phyloP scores from a whole-genome alignment of 2,113 vertebrate species.

The Gopherus evgoodei region DNA sequence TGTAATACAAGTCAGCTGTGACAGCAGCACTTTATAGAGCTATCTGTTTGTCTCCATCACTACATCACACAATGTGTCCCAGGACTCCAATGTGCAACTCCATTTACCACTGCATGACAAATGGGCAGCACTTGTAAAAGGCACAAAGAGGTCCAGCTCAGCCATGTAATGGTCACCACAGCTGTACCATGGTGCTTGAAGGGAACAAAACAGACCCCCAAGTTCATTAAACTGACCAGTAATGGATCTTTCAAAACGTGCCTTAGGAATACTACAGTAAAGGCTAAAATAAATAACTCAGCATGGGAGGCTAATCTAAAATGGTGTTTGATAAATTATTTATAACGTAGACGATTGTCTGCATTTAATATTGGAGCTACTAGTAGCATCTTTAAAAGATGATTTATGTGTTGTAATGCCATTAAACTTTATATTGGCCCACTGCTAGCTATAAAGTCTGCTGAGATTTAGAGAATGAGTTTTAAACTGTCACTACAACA shows the following conservation, averaged over 20 bases:
- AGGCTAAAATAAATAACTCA: constrained; percentile 94
- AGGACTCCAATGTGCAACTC: constrained; percentile 88
- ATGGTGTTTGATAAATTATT: constrained; percentile 98
- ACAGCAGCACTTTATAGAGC: constrained; percentile 84
- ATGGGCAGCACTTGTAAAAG: constrained; percentile 88
- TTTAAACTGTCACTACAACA: constrained; percentile 94
- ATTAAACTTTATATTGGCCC: constrained; percentile 96
- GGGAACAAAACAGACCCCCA: constrained; percentile 80
- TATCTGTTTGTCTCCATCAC: constrained; percentile 85
- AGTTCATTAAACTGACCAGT: constrained; percentile 95
- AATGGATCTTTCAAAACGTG: constrained; percentile 88
- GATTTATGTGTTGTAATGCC: constrained; percentile 97
- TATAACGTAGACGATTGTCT: constrained; percentile 94
- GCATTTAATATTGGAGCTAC: constrained; percentile 97
- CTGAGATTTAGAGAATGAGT: constrained; percentile 94
- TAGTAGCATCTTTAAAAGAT: constrained; percentile 97
- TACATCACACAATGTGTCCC: constrained; percentile 81
- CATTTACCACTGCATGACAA: constrained; percentile 92
- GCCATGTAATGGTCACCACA: constrained; percentile 91
- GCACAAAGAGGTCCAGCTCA: constrained; percentile 78
- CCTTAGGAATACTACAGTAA: constrained; percentile 90
- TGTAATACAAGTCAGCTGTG: constrained; percentile 68
- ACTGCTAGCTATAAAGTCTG: constrained; percentile 91
- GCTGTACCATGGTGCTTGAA: constrained; percentile 84
- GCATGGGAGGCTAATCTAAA: constrained; percentile 84